A percentile compares a stretch with the other conserved stretches of the same genome.
Evolutionary conservation across 1,140 invertebrate species (phyloP).

Genomic region (Metopolophium dirhodum): DNA sequence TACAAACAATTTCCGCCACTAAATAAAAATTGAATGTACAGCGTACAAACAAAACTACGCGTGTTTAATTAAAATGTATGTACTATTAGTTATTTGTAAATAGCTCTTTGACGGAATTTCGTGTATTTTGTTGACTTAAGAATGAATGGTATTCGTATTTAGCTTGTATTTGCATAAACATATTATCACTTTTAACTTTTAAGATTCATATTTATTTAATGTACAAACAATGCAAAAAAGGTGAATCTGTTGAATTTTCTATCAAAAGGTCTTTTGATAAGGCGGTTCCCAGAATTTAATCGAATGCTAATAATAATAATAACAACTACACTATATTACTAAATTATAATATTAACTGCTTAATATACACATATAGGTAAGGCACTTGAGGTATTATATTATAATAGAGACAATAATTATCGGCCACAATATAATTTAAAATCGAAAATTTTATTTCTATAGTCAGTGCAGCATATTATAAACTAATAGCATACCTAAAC

Average conservation of each 20-base stretch:
- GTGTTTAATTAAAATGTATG: not conserved
- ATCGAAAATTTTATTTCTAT: not conserved
- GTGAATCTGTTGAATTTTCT: not conserved
- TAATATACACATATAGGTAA: not conserved
- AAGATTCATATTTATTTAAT: not conserved
- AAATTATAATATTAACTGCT: not conserved
- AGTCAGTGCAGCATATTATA: not conserved
- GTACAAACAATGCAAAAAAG: not conserved
- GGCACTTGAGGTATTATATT: not conserved
- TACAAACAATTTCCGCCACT: not conserved
- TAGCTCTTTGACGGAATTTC: not conserved
- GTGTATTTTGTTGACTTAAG: not conserved
- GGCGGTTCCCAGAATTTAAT: not conserved
- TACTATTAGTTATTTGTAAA: not conserved
- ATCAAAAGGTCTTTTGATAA: not conserved
- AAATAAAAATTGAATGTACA: not conserved
- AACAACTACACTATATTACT: not conserved
- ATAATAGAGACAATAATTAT: not conserved
- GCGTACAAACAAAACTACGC: not conserved
- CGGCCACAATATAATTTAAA: not conserved
- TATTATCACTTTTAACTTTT: not conserved
- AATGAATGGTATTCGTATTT: conserved; percentile 9
- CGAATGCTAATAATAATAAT: not conserved
- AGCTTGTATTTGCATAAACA: not conserved
- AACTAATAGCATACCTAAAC: too few species aligned